Evolutionary conservation across 2,797 vertebrate species (phyloP).

Genomic region (Sciurus vulgaris): DNA sequence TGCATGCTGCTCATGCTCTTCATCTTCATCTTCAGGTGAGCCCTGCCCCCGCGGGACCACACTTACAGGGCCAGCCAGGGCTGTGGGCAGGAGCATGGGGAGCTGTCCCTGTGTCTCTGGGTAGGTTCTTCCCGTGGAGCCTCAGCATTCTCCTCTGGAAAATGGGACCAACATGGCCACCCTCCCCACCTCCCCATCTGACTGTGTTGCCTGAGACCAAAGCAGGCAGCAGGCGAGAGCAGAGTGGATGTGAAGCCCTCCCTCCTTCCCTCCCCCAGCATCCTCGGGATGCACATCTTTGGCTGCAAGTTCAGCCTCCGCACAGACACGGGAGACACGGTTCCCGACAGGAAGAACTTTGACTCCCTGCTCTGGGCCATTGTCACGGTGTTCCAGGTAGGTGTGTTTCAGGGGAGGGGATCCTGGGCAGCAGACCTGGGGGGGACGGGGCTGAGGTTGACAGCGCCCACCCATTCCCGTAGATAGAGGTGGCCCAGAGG

Average conservation of each 20-base stretch:
- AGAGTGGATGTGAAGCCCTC: fast-evolving
- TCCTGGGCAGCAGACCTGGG: neutral
- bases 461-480: neutral
- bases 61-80: fast-evolving
- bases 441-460: neutral
- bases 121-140: neutral
- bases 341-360: slow-evolving; percentile 98
- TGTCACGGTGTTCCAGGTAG: slow-evolving; percentile 97
- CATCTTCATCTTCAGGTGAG: slow-evolving; percentile 98
- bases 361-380: slow-evolving; percentile 98
- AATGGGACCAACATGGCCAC: fast-evolving
- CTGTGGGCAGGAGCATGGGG: neutral
- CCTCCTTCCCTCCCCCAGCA: slow-evolving; percentile 88
- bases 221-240: neutral
- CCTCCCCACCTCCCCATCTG: too few relatives aligned
- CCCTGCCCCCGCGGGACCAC: neutral
- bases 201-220: neutral
- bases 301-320: slow-evolving; percentile 98
- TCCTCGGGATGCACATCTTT: slow-evolving; percentile 99
- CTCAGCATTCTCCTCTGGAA: neutral
- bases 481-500: neutral
- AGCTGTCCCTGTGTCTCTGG: neutral
- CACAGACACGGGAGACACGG: slow-evolving; percentile 96
- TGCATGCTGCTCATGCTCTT: slow-evolving; percentile 99
- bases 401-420: fast-evolving